These are phyloP conservation scores for Eucidaris tribuloides DNA, from an alignment of 35 echinoderm and acorn worm species.

Conservation along the genomic window DNA sequence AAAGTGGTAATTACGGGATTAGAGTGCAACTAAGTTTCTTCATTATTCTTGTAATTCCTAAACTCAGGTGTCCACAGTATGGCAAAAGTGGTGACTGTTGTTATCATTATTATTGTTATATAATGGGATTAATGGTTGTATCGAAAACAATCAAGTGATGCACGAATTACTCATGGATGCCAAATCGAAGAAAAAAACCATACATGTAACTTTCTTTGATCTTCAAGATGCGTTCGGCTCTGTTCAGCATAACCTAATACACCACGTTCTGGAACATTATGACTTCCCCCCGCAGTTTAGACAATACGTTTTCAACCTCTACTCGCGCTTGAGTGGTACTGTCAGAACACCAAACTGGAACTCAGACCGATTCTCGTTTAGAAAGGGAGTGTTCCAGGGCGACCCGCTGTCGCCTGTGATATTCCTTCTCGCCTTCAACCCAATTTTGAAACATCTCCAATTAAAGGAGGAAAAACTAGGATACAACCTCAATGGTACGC, in stretches of 20 bases:
- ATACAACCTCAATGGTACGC: conserved; percentile 4
- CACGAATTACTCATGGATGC: conserved; percentile 43
- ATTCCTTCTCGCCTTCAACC: conserved; percentile 34
- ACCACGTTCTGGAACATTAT: conserved; percentile 13
- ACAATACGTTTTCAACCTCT: conserved; percentile 21
- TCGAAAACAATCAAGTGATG: conserved; percentile 44
- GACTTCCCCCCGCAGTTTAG: neutral
- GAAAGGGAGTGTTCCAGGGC: conserved; percentile 50
- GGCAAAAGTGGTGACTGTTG: too few relatives aligned
- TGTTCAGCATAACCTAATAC: conserved; percentile 40
- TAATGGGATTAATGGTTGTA: conserved; percentile 46
- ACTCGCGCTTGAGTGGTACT: conserved; percentile 21
- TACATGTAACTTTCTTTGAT: conserved; percentile 46
- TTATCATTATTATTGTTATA: too few relatives aligned
- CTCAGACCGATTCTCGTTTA: conserved; percentile 18
- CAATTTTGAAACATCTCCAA: conserved; percentile 32
- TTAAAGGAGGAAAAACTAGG: conserved; percentile 3
- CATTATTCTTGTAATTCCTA: too few relatives aligned
- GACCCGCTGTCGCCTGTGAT: conserved; percentile 51
- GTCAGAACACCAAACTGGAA: conserved; percentile 31
- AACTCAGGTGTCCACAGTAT: too few relatives aligned
- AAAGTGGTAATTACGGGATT: too few relatives aligned
- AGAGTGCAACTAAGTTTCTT: too few relatives aligned
- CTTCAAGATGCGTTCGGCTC: conserved; percentile 41
- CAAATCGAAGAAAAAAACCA: conserved; percentile 34